phyloP scores from a whole-genome alignment of 2,797 vertebrate genomes.

The Pterois miles region DNA sequence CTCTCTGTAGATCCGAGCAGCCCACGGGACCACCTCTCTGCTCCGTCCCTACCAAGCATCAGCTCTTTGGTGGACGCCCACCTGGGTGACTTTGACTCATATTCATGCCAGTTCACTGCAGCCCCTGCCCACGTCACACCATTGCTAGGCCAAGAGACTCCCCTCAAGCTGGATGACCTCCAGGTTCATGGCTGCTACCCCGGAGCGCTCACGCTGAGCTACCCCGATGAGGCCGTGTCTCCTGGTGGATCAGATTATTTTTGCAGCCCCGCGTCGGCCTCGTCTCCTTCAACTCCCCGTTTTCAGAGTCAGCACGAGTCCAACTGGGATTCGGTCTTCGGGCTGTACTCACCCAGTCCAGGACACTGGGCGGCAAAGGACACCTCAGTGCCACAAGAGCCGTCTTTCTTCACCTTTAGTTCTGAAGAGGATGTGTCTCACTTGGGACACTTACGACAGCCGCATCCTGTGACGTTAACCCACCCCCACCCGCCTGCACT shows the following conservation, averaged over 20 bases:
- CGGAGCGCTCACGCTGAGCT: conserved; percentile 84
- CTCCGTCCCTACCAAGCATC: conserved; percentile 88
- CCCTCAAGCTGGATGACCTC: conserved; percentile 91
- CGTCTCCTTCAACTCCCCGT: conserved; percentile 88
- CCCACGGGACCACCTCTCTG: conserved; percentile 71
- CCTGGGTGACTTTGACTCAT: conserved; percentile 88
- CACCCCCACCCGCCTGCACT: conserved; percentile 63
- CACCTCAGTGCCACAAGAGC: conserved; percentile 72
- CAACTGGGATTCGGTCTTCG: conserved; percentile 89
- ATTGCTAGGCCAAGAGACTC: conserved; percentile 67
- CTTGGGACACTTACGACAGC: conserved; percentile 68
- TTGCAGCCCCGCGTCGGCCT: conserved; percentile 88
- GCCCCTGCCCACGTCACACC: conserved; percentile 70
- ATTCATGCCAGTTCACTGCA: conserved; percentile 90
- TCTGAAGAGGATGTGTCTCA: conserved; percentile 70
- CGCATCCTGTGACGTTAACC: conserved; percentile 68
- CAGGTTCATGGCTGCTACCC: conserved; percentile 95
- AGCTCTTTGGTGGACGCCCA: conserved; percentile 90
- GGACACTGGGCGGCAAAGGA: conserved; percentile 90
- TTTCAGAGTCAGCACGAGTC: conserved; percentile 86
- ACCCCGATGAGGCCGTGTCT: conserved; percentile 88
- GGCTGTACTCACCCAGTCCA: conserved; percentile 87
- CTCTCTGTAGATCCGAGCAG: conserved; percentile 85
- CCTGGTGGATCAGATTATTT: conserved; percentile 93
- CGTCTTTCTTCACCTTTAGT: conserved; percentile 87